phyloP scores from a whole-genome alignment of 2,113 vertebrate species.

The Myanophis thanlyinensis region DNA sequence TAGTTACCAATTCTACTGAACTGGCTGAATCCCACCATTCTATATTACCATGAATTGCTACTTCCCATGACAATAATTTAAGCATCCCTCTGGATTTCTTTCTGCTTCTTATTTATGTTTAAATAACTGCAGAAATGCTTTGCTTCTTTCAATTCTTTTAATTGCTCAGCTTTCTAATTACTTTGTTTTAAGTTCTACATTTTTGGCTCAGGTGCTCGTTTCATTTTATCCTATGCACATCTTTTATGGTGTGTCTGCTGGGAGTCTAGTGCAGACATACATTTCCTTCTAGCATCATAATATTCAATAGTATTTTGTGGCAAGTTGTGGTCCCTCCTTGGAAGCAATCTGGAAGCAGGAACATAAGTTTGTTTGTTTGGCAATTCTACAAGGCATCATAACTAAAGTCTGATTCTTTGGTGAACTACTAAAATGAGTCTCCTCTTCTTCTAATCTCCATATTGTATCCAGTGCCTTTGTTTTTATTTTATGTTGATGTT shows the following conservation, averaged over 20 bases:
- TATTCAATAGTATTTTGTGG: conserved; percentile 63
- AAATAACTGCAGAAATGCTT: neutral
- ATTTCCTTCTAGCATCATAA: conserved; percentile 58
- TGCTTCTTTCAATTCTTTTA: neutral
- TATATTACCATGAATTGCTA: neutral
- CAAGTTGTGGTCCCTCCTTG: conserved; percentile 44
- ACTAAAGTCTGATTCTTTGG: conserved; percentile 62
- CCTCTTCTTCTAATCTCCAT: conserved; percentile 71
- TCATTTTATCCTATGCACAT: conserved; percentile 13
- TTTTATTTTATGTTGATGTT: conserved; percentile 75
- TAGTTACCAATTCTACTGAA: no score
- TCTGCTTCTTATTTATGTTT: neutral
- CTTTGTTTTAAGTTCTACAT: conserved; percentile 18
- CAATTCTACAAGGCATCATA: conserved; percentile 63
- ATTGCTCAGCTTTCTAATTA: conserved; percentile 7
- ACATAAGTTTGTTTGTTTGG: conserved; percentile 62
- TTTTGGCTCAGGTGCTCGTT: conserved; percentile 38
- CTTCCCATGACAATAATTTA: conserved; percentile 25
- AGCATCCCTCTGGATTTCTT: neutral
- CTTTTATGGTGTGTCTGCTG: conserved; percentile 31
- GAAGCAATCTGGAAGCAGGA: conserved; percentile 56
- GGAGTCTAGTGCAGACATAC: conserved; percentile 29
- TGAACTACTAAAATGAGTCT: conserved; percentile 63
- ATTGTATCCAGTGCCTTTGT: conserved; percentile 66
- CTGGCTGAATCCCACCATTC: no score